A percentile compares a stretch with the other conserved stretches of the same genome.
Conservation (phyloP, 2,888 invertebrate species). For the Fragum fragum region DNA sequence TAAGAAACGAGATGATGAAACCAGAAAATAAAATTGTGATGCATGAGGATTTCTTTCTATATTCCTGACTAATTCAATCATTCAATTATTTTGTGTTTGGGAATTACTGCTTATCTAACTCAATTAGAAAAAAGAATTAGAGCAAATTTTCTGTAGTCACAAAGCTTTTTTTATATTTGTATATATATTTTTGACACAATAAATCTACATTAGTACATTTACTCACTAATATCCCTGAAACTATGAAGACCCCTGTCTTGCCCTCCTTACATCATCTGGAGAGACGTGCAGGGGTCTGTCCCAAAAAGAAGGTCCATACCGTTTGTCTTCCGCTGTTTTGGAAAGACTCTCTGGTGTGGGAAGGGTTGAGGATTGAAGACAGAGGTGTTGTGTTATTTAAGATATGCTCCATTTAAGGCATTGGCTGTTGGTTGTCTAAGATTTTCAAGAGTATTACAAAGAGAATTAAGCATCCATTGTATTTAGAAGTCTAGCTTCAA, state of each 20-base stretch:
- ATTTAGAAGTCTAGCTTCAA: too few species aligned
- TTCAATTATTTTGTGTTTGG: neutral
- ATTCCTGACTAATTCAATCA: neutral
- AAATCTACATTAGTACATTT: constrained; percentile 8
- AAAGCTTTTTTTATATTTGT: constrained; percentile 12
- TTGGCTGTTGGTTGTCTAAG: neutral
- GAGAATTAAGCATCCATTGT: too few species aligned
- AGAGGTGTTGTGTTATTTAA: neutral
- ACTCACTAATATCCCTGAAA: constrained; percentile 16
- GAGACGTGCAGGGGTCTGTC: constrained; percentile 73
- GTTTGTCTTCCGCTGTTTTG: constrained; percentile 29
- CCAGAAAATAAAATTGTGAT: neutral
- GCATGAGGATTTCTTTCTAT: neutral
- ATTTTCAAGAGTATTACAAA: too few species aligned
- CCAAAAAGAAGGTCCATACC: constrained; percentile 21
- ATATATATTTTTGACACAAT: neutral
- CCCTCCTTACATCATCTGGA: constrained; percentile 70
- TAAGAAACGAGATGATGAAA: neutral
- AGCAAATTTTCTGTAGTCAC: neutral
- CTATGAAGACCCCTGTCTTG: constrained; percentile 69
- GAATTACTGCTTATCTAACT: neutral
- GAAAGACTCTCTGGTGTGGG: constrained; percentile 42
- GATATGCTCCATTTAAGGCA: constrained; percentile 24
- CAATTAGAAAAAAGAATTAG: neutral
- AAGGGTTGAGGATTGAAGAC: neutral